Conservation (phyloP, 2,797 vertebrate species). For the Rhabdomys pumilio region DNA sequence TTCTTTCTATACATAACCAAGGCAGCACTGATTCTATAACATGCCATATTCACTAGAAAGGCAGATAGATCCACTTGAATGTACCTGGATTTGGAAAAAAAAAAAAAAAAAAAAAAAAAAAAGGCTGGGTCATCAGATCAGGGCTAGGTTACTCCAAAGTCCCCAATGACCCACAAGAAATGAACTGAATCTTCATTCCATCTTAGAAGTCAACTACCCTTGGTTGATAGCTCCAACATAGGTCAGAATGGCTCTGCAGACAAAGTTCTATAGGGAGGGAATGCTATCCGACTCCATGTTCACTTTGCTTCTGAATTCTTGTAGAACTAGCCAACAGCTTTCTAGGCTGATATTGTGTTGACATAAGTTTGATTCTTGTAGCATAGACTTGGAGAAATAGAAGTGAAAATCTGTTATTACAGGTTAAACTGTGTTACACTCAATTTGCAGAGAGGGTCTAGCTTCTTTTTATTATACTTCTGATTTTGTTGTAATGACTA, state of each 20-base stretch:
- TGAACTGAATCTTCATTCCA: conserved; percentile 60
- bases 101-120: conserved; percentile 19
- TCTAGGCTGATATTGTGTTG: conserved; percentile 17
- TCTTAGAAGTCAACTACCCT: conserved; percentile 34
- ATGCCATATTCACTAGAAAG: not conserved
- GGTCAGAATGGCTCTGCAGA: conserved; percentile 71
- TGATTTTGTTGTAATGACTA: conserved; percentile 71
- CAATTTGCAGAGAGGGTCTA: conserved; percentile 58
- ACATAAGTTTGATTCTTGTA: conserved; percentile 52
- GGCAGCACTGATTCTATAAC: not conserved
- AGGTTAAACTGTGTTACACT: conserved; percentile 67
- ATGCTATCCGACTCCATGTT: not conserved
- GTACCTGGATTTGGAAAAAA: not conserved
- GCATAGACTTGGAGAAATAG: conserved; percentile 65
- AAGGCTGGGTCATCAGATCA: conserved; percentile 54
- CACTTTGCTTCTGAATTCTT: conserved; percentile 66
- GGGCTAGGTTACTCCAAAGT: conserved; percentile 49
- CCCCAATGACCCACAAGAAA: conserved; percentile 60
- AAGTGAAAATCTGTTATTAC: conserved; percentile 57
- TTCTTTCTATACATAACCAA: not conserved
- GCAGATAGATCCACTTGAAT: not conserved
- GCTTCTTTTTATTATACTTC: conserved; percentile 69
- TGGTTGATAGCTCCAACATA: conserved; percentile 28
- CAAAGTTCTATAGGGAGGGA: conserved; percentile 49
- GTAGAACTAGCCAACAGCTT: conserved; percentile 61